phyloP scores from a whole-genome alignment of 2,888 invertebrate genomes.

The Ditylenchus weischeri region DNA sequence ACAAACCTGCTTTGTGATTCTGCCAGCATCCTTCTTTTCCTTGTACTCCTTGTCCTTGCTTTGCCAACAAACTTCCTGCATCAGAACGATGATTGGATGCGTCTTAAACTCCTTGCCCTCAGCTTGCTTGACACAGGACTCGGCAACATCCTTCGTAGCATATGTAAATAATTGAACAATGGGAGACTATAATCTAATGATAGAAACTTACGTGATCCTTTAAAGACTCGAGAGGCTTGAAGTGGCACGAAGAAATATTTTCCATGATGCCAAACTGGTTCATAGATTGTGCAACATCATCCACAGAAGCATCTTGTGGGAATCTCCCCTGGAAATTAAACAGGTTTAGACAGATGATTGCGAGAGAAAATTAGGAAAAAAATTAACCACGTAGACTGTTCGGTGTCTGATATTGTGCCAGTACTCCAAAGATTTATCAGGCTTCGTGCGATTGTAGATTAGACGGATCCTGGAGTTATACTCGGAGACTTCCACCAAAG shows the following conservation, averaged over 20 bases:
- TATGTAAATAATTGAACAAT: too few relatives aligned
- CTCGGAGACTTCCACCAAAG: slow-evolving; percentile 67
- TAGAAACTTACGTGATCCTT: slow-evolving; percentile 79
- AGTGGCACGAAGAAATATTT: slow-evolving; percentile 65
- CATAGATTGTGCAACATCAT: slow-evolving; percentile 73
- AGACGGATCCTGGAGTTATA: slow-evolving; percentile 74
- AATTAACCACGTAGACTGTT: slow-evolving; percentile 11
- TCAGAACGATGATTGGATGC: slow-evolving; percentile 45
- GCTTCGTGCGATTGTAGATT: slow-evolving; percentile 72
- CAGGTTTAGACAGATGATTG: too few relatives aligned
- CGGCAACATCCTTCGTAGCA: slow-evolving; percentile 75
- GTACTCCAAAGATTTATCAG: slow-evolving; percentile 78
- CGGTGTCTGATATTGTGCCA: slow-evolving; percentile 64
- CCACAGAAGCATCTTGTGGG: slow-evolving; percentile 65
- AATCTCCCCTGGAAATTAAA: slow-evolving; percentile 62
- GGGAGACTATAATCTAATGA: too few relatives aligned
- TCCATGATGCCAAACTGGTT: slow-evolving; percentile 70
- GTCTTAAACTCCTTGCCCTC: slow-evolving; percentile 69
- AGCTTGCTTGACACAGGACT: slow-evolving; percentile 70
- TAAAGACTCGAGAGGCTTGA: slow-evolving; percentile 51
- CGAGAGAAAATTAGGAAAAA: not conserved
- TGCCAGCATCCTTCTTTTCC: slow-evolving; percentile 36
- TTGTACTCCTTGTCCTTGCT: slow-evolving; percentile 42
- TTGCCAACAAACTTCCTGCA: not conserved
- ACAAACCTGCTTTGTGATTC: slow-evolving; percentile 35